phyloP scores from a whole-genome alignment of 2,113 vertebrate species.

The Notothenia rossii region DNA sequence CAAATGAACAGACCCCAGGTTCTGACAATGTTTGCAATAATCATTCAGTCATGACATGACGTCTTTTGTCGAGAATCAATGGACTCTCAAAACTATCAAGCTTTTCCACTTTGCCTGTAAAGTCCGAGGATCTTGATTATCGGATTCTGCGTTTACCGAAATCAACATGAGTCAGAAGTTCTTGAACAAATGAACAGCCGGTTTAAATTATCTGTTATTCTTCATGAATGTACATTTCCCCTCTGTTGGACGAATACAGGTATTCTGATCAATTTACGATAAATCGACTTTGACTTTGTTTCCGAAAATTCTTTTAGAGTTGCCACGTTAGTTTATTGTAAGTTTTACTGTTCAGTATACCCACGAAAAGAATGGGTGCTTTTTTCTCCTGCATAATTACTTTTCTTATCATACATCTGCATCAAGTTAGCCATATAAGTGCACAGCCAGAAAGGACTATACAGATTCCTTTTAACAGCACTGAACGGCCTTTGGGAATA shows the following conservation, averaged over 20 bases:
- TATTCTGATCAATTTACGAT: conserved; percentile 32
- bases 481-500: conserved; percentile 23
- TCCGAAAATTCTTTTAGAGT: conserved; percentile 5
- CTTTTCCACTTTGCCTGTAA: conserved; percentile 45
- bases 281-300: background rate
- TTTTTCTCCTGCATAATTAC: background rate
- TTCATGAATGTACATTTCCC: background rate
- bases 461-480: conserved; percentile 25
- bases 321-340: conserved; percentile 5
- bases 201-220: conserved; percentile 35
- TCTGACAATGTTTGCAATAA: background rate
- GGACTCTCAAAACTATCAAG: conserved; percentile 1
- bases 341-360: conserved; percentile 33
- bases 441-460: conserved; percentile 22
- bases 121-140: conserved; percentile 16
- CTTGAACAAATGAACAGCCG: background rate
- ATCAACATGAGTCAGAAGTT: conserved; percentile 57
- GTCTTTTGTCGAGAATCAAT: conserved; percentile 9
- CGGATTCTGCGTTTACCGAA: conserved; percentile 46
- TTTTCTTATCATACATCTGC: conserved; percentile 63
- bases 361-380: conserved; percentile 31
- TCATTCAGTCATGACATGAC: conserved; percentile 5
- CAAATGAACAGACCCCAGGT: background rate
- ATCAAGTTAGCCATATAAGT: conserved; percentile 42
- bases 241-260: too few relatives aligned